phyloP scores from a whole-genome alignment of 2,113 vertebrate genomes.

The Ophiodon elongatus region DNA sequence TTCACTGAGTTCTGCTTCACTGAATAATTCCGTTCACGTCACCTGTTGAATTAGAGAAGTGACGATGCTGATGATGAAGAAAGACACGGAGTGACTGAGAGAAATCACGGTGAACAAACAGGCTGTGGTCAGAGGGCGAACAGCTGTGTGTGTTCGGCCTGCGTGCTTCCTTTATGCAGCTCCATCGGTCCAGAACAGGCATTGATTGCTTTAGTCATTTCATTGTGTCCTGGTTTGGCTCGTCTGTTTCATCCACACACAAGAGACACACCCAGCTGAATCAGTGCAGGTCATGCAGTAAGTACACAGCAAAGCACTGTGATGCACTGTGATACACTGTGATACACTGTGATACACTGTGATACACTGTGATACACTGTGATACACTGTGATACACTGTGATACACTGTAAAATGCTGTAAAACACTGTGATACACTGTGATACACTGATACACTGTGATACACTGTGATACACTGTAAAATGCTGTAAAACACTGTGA shows the following conservation, averaged over 20 bases:
- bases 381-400: too few relatives aligned
- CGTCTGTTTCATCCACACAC: neutral
- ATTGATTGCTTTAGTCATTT: neutral
- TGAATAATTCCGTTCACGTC: too few relatives aligned
- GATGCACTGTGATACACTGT: too few relatives aligned
- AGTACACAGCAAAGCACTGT: neutral
- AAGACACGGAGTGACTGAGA: neutral
- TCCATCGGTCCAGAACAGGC: neutral
- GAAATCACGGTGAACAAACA: neutral
- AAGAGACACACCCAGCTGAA: constrained; percentile 25
- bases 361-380: too few relatives aligned
- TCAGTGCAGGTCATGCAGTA: constrained; percentile 6
- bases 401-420: too few relatives aligned
- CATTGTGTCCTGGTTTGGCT: neutral
- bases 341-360: too few relatives aligned
- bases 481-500: too few relatives aligned
- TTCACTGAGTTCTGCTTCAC: too few relatives aligned
- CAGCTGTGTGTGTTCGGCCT: constrained; percentile 12
- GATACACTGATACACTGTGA: too few relatives aligned
- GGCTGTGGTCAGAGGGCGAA: neutral
- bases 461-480: too few relatives aligned
- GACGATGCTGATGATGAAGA: too few relatives aligned
- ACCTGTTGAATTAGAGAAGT: neutral
- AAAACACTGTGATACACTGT: too few relatives aligned
- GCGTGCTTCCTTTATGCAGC: neutral